phyloP scores from a whole-genome alignment of 2,888 invertebrate species.

The Ceramica pisi region DNA sequence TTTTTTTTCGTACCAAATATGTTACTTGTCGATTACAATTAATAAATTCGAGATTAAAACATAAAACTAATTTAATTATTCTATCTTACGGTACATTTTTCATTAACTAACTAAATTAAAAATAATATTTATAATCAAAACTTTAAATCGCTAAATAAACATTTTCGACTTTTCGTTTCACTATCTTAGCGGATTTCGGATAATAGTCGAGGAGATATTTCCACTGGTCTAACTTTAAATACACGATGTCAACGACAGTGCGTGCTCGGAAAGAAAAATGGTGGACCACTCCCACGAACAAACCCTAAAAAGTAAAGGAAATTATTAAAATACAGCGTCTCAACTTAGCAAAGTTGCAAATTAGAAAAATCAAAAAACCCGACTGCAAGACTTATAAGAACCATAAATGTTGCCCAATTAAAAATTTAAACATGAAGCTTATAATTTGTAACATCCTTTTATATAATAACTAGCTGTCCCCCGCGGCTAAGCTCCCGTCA shows the following conservation, averaged over 20 bases:
- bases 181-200: conserved; percentile 83
- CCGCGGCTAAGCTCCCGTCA: no score
- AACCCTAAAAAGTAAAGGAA: conserved; percentile 82
- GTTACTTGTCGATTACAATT: conserved; percentile 36
- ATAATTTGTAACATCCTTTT: no score
- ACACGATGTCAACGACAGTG: conserved; percentile 88
- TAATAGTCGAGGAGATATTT: conserved; percentile 88
- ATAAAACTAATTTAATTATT: conserved; percentile 55
- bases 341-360: no score
- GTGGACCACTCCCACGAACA: conserved; percentile 88
- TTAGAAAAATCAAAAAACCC: no score
- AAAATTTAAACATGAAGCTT: no score
- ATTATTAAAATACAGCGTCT: not conserved
- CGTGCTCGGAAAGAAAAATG: conserved; percentile 90
- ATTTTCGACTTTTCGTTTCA: conserved; percentile 85
- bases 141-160: conserved; percentile 84
- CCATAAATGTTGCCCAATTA: no score
- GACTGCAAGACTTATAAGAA: no score
- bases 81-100: conserved; percentile 31
- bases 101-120: conserved; percentile 14
- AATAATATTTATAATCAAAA: not conserved
- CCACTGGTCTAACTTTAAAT: conserved; percentile 88
- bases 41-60: conserved; percentile 56
- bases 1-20: conserved; percentile 31
- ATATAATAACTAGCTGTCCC: no score